A percentile compares a stretch with the other conserved stretches of the same genome.
Conservation (phyloP, 2,113 vertebrate genomes). For the Planiliza haematocheilus region DNA sequence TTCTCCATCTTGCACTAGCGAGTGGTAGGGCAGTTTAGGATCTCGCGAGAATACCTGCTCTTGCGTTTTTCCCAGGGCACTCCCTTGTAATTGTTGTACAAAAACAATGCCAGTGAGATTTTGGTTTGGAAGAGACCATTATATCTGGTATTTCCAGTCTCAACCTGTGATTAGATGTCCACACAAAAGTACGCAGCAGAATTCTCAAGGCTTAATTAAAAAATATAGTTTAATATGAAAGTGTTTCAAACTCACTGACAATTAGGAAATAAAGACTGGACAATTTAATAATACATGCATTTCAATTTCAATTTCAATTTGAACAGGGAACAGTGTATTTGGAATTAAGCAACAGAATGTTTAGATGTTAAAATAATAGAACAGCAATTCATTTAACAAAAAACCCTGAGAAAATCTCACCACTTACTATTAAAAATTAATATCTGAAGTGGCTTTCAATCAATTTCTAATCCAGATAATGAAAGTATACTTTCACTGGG, state of each 20-base stretch:
- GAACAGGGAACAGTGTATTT: background rate
- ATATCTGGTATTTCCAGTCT: conserved; percentile 11
- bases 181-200: conserved; percentile 45
- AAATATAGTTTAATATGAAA: conserved; percentile 68
- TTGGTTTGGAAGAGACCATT: background rate
- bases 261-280: conserved; percentile 14
- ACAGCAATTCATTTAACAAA: conserved; percentile 48
- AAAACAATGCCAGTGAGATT: conserved; percentile 21
- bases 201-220: conserved; percentile 47
- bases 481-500: conserved; percentile 1
- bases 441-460: conserved; percentile 9
- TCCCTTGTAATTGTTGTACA: conserved; percentile 59
- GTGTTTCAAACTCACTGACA: conserved; percentile 41
- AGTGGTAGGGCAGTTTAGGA: conserved; percentile 68
- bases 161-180: conserved; percentile 26
- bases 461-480: background rate
- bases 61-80: conserved; percentile 61
- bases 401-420: conserved; percentile 61
- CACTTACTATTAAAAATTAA: conserved; percentile 28
- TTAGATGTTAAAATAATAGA: conserved; percentile 23
- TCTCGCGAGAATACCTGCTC: conserved; percentile 82
- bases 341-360: conserved; percentile 16
- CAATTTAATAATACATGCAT: conserved; percentile 45
- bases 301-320: conserved; percentile 13
- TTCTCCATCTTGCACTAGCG: conserved; percentile 87